Conservation (phyloP, 1,140 invertebrate species). For the Drosophila bipectinata region DNA sequence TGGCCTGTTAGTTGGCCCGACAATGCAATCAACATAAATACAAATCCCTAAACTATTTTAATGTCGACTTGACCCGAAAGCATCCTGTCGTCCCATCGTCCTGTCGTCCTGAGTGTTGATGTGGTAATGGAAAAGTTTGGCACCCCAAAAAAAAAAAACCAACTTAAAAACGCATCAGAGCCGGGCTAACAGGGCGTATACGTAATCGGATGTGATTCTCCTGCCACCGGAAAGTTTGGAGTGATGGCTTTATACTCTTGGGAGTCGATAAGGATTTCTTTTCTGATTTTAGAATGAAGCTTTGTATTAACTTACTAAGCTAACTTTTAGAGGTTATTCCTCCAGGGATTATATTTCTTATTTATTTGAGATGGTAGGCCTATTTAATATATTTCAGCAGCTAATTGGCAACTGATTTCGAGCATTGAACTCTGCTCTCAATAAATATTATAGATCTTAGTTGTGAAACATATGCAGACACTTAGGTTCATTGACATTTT, state of each 20-base stretch:
- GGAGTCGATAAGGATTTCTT: slow-evolving; percentile 25
- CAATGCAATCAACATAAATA: slow-evolving; percentile 83
- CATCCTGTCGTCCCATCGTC: slow-evolving; percentile 1
- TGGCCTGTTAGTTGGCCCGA: slow-evolving; percentile 58
- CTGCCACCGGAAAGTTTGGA: slow-evolving; percentile 32
- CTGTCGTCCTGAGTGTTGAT: slow-evolving; percentile 32
- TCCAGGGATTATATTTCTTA: neutral
- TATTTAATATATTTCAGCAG: slow-evolving; percentile 3
- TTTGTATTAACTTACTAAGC: slow-evolving; percentile 4
- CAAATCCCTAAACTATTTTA: slow-evolving; percentile 82
- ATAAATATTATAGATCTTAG: slow-evolving; percentile 31
- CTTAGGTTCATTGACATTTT: slow-evolving; percentile 76
- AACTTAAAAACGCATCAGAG: slow-evolving; percentile 73
- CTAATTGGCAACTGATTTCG: slow-evolving; percentile 59
- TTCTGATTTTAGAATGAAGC: slow-evolving; percentile 13
- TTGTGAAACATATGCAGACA: slow-evolving; percentile 58
- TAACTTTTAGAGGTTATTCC: neutral
- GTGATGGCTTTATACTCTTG: slow-evolving; percentile 20
- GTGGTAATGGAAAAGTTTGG: slow-evolving; percentile 71
- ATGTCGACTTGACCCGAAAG: slow-evolving; percentile 65
- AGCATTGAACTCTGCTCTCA: slow-evolving; percentile 69
- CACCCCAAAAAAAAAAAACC: slow-evolving; percentile 42
- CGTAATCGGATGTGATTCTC: slow-evolving; percentile 51
- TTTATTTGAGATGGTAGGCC: neutral
- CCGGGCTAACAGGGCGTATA: slow-evolving; percentile 61